Base-by-base conservation (phyloP, 2,113 vertebrate species). In the Nyctibius bracteatus region DNA sequence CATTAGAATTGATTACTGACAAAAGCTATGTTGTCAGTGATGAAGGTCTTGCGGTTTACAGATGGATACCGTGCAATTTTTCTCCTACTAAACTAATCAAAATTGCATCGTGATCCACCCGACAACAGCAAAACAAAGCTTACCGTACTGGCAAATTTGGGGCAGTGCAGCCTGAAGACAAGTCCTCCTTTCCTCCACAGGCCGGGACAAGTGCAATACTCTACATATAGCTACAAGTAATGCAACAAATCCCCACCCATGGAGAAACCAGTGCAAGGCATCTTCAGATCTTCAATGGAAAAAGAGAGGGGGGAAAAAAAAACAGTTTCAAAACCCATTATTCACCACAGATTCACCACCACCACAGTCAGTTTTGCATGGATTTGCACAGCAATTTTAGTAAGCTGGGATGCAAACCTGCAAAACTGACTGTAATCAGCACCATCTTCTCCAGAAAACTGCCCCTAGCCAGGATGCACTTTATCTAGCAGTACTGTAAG, bases 311-410 rank as follows among this genome's bases (percentile, higher is more conserved):
- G 2, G 8, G 5, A 5, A 5, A 16, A 28, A 7, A 18, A 3
- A 15, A 27, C n/a, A 19, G 22, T 82, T 70, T 49, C 41, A 51
- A 82, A 75, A 15, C 59, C 72, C 57, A 43, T 66, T 27, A 91
- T 79, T 94, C 66, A 72, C 51, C 75, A 92, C 91, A 88, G 96
- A 86, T 95, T 94, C 65, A 95, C 91, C 92, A 92, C 96, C 78
- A 97, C 98, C 98, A 99, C 99, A 98, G 98, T 99, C 99, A 99
- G 99, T 99, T 99, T 99, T 99, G 99, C 99, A 99, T 99, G 99
- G 99, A 99, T 99, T 99, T 99, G 99, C 99, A 99, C 99, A 99
- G 99, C 94, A 99, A 99, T 99, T 99, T 99, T 99, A 99, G 84
- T 37, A 98, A 98, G 99, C 99, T 99, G 99, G 98, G 92, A 98